A percentile compares a stretch with the other conserved stretches of the same genome.
Conservation (phyloP, 2,113 vertebrate genomes). For the Scomber japonicus region DNA sequence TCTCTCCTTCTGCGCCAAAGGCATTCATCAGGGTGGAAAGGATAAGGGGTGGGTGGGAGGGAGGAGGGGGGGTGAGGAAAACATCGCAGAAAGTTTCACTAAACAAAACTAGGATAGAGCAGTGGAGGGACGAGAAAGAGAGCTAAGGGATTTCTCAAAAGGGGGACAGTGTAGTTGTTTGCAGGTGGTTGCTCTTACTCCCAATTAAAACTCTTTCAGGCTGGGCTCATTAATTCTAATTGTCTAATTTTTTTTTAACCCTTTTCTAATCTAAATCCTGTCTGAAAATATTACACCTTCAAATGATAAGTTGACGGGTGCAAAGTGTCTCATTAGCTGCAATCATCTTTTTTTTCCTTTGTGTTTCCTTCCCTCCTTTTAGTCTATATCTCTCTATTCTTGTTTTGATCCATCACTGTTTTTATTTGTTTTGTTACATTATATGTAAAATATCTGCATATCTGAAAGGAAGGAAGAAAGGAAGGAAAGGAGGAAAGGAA, state of each 20-base stretch:
- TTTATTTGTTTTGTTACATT: too few relatives aligned
- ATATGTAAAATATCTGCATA: too few relatives aligned
- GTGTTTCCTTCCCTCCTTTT: too few relatives aligned
- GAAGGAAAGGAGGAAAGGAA: too few relatives aligned
- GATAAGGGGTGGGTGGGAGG: too few relatives aligned
- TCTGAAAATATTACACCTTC: background rate
- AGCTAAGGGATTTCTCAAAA: constrained; percentile 56
- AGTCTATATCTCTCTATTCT: too few relatives aligned
- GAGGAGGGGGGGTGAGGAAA: too few relatives aligned
- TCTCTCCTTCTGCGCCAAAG: constrained; percentile 9
- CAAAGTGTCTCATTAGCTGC: background rate
- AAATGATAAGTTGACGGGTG: background rate
- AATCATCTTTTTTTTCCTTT: too few relatives aligned
- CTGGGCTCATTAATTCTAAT: constrained; percentile 25
- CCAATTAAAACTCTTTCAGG: constrained; percentile 2
- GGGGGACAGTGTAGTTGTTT: constrained; percentile 55
- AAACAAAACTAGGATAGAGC: constrained; percentile 68
- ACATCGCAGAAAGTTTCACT: constrained; percentile 56
- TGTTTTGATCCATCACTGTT: too few relatives aligned
- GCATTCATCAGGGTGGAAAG: constrained; percentile 19
- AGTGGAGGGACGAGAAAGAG: constrained; percentile 36
- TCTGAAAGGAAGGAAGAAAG: too few relatives aligned
- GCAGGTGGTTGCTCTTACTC: constrained; percentile 36
- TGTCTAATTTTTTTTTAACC: constrained; percentile 7
- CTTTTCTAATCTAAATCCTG: background rate